These are phyloP conservation scores for Anableps anableps DNA, from an alignment of 2,797 vertebrate genomes.

Conservation along the genomic window DNA sequence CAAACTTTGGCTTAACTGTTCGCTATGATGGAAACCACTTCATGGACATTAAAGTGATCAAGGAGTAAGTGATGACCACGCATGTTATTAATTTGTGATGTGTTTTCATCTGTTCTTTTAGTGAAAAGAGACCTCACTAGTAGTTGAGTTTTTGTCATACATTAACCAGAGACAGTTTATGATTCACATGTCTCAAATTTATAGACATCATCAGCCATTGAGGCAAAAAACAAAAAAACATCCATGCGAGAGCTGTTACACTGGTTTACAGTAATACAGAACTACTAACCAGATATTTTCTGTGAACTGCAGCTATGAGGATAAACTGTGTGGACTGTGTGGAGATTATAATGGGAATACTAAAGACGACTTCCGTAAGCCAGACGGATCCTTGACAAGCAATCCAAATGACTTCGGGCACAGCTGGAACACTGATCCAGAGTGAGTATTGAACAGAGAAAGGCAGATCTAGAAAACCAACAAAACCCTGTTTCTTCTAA, in stretches of 20 bases:
- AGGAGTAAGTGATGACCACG: constrained; percentile 73
- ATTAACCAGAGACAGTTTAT: too few species aligned
- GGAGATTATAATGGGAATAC: constrained; percentile 76
- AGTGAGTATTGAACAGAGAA: constrained; percentile 36
- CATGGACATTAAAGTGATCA: constrained; percentile 82
- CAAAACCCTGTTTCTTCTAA: background rate
- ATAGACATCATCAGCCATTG: background rate
- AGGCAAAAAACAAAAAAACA: background rate
- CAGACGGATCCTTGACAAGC: constrained; percentile 70
- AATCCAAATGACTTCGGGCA: constrained; percentile 76
- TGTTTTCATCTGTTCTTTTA: too few species aligned
- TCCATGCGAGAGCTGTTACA: too few species aligned
- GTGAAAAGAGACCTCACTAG: too few species aligned
- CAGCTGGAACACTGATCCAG: constrained; percentile 80
- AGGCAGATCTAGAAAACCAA: background rate
- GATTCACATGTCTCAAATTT: background rate
- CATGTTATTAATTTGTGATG: background rate
- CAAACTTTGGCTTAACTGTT: constrained; percentile 80
- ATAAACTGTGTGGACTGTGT: constrained; percentile 79
- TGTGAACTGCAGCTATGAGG: constrained; percentile 68
- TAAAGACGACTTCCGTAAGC: constrained; percentile 78
- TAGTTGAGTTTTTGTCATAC: too few species aligned
- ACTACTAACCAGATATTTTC: background rate
- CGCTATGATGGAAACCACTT: constrained; percentile 83
- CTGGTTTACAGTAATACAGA: background rate